Conservation (phyloP, 2,888 invertebrate genomes). For the Sisyra nigra region DNA sequence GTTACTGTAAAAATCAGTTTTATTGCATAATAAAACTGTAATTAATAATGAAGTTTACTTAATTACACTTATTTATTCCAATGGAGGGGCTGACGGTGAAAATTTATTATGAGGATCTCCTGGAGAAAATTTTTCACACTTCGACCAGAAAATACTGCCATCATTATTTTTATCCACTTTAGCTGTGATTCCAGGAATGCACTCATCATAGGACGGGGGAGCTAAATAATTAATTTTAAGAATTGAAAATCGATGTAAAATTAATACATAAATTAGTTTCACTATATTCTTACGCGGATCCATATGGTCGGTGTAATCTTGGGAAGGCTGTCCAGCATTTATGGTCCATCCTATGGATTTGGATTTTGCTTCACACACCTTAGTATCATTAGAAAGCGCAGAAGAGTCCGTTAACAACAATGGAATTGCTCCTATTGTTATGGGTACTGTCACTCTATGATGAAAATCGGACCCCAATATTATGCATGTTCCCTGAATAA, state of each 20-base stretch:
- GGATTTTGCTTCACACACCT: conserved; percentile 9
- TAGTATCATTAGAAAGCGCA: conserved; percentile 22
- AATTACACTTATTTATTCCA: conserved; percentile 10
- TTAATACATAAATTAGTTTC: too few relatives aligned
- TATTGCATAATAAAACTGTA: too few relatives aligned
- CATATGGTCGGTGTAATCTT: conserved; percentile 28
- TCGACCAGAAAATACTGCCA: conserved; percentile 31
- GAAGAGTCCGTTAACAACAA: conserved; percentile 26
- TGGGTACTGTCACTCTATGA: conserved; percentile 43
- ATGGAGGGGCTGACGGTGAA: conserved; percentile 36
- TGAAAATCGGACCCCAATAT: conserved; percentile 50
- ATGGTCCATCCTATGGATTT: conserved; percentile 25
- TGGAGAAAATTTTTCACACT: conserved; percentile 36
- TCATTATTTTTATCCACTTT: conserved; percentile 45
- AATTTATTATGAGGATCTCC: conserved; percentile 42
- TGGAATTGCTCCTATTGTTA: conserved; percentile 63
- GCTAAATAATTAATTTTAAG: conserved; percentile 27
- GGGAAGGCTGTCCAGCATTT: conserved; percentile 16
- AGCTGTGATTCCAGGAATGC: conserved; percentile 35
- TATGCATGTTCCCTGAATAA: conserved; percentile 37
- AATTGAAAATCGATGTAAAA: neutral
- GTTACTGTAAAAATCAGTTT: too few relatives aligned
- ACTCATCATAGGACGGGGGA: conserved; percentile 48
- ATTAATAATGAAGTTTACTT: too few relatives aligned
- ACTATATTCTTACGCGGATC: conserved; percentile 16